phyloP scores from a whole-genome alignment of 2,113 vertebrate species.

The Tenrec ecaudatus region DNA sequence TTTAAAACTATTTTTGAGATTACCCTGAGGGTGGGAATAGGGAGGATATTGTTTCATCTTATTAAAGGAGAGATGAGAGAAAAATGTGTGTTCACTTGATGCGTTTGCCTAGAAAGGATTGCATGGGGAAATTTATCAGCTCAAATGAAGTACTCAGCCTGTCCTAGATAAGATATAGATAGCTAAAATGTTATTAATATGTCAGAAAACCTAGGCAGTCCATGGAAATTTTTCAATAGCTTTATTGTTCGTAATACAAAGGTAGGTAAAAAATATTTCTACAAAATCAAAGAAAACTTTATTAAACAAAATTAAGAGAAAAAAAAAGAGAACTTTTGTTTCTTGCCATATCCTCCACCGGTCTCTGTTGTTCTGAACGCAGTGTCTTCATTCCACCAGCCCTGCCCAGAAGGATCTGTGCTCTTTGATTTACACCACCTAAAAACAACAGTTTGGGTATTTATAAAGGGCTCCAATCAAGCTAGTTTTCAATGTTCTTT shows the following conservation, averaged over 20 bases:
- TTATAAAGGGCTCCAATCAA: too few relatives aligned
- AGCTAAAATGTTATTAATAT: constrained; percentile 10
- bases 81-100: neutral
- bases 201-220: neutral
- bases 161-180: neutral
- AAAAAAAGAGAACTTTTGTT: too few relatives aligned
- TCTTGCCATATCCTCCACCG: too few relatives aligned
- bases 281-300: too few relatives aligned
- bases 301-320: too few relatives aligned
- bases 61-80: constrained; percentile 3
- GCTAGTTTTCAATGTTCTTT: too few relatives aligned
- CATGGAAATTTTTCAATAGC: neutral
- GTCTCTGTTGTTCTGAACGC: too few relatives aligned
- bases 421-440: too few relatives aligned
- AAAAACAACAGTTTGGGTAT: too few relatives aligned
- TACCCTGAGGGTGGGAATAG: neutral
- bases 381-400: too few relatives aligned
- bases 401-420: too few relatives aligned
- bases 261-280: too few relatives aligned
- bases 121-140: neutral
- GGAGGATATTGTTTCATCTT: neutral
- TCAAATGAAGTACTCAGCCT: neutral
- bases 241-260: neutral
- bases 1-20: neutral
- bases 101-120: neutral